phyloP scores from a whole-genome alignment of 2,113 vertebrate species.

The Indicator maculatus region DNA sequence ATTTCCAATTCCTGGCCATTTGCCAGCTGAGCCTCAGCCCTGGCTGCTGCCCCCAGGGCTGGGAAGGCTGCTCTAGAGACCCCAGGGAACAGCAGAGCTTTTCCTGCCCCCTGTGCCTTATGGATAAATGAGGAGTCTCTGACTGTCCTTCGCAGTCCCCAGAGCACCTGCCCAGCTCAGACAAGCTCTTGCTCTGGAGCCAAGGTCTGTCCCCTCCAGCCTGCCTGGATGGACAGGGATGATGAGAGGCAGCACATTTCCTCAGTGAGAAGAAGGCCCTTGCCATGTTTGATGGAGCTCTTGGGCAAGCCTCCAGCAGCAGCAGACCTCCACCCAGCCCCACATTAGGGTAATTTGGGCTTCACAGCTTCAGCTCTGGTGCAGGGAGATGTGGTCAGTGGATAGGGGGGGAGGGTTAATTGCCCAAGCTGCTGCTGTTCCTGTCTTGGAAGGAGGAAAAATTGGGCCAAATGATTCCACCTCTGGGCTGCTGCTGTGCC shows the following conservation, averaged over 20 bases:
- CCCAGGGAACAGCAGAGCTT: neutral
- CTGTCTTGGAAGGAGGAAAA: neutral
- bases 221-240: neutral
- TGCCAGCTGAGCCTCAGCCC: neutral
- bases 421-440: neutral
- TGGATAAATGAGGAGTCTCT: rapidly evolving
- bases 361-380: neutral
- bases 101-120: neutral
- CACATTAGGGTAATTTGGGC: neutral
- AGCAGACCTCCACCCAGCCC: neutral
- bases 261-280: neutral
- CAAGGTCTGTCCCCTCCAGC: neutral
- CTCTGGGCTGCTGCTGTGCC: neutral
- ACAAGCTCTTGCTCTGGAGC: neutral
- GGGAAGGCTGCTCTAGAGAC: neutral
- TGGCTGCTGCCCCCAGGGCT: neutral
- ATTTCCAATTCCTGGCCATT: rapidly evolving
- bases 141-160: neutral
- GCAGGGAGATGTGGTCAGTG: neutral
- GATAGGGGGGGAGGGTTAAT: neutral
- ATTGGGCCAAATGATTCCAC: rapidly evolving
- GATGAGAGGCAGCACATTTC: neutral
- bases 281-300: neutral
- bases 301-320: neutral
- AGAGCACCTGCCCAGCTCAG: neutral